Evolutionary conservation across 2,797 vertebrate genomes (phyloP), one percentile per base, ranked within the genome.

Genomic region (Sarcoramphus papa): DNA sequence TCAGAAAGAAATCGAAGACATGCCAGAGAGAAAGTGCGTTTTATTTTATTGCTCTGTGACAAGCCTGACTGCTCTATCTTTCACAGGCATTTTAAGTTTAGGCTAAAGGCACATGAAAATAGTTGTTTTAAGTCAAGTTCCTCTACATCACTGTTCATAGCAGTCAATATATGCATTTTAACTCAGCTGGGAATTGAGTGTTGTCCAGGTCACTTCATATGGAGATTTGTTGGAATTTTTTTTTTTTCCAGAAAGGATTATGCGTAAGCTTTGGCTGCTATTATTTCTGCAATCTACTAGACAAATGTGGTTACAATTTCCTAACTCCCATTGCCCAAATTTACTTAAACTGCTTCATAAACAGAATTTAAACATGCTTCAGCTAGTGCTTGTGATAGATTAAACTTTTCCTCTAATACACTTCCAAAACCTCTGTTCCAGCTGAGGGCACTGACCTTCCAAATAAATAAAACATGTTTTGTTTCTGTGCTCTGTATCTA

Each of bases 391-490:
- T 67, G 56, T 68, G 45, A 75, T 40, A 69, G 57, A 86, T 95
- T 45, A 91, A 90, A 88, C 59, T 93, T 90, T 92, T 86, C 76
- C 79, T 93, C 82, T 92, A 63, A 75, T 67, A 73, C 23, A 47
- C 13, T 92, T 84, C 87, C 82, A 92, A 73, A 94, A 81, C 70
- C 87, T 92, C 92, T 68, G 41, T 70, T 96, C 65, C 89, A 95
- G 76, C 74, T 93, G 85, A 88, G 92, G 85, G 73, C 82, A 90
- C 20, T 16, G 59, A 90, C 97, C 95, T 96, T 84, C 80, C 89
- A 86, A 93, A 95, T 79, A 96, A 95, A 92, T 90, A 94, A 92
- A 97, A 91, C 51, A 73, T 93, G 85, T 86, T 94, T 88, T 92
- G 54, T 94, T 97, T 92, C 92, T 6, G 1, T 69, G 67, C 89